Conservation (phyloP, 2,797 vertebrate species). For the Vipera latastei region DNA sequence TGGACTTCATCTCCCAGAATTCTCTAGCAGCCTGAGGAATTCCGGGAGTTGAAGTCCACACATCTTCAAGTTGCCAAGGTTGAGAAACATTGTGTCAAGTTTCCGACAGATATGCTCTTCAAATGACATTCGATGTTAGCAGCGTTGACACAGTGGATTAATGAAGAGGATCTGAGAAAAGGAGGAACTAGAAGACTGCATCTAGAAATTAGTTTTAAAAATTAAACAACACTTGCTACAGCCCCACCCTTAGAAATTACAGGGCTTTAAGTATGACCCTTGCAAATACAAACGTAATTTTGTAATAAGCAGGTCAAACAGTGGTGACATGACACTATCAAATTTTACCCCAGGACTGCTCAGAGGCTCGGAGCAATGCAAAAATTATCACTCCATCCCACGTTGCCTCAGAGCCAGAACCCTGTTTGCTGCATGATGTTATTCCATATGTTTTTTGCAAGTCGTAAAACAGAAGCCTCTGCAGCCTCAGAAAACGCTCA, state of each 20-base stretch:
- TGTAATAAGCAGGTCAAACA: neutral
- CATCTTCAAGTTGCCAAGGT: neutral
- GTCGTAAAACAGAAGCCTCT: neutral
- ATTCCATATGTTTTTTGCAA: neutral
- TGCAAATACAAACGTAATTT: neutral
- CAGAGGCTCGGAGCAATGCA: rapidly evolving
- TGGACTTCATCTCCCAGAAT: neutral
- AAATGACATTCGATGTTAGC: no score
- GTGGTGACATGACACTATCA: neutral
- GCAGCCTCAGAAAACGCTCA: neutral
- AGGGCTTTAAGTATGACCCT: neutral
- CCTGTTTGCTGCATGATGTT: neutral
- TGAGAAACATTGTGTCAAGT: no score
- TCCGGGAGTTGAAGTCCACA: neutral
- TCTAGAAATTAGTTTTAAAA: neutral
- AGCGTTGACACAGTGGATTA: neutral
- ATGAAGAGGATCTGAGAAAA: neutral
- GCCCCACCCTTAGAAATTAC: neutral
- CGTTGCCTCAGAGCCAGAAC: neutral
- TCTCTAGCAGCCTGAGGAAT: neutral
- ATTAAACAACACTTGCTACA: neutral
- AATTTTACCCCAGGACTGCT: neutral
- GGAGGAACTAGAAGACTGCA: neutral
- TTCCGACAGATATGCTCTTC: no score
- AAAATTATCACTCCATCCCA: neutral